A percentile compares a stretch with the other conserved stretches of the same genome.
phyloP scores from a whole-genome alignment of 2,797 vertebrate species.

The Trachurus trachurus region DNA sequence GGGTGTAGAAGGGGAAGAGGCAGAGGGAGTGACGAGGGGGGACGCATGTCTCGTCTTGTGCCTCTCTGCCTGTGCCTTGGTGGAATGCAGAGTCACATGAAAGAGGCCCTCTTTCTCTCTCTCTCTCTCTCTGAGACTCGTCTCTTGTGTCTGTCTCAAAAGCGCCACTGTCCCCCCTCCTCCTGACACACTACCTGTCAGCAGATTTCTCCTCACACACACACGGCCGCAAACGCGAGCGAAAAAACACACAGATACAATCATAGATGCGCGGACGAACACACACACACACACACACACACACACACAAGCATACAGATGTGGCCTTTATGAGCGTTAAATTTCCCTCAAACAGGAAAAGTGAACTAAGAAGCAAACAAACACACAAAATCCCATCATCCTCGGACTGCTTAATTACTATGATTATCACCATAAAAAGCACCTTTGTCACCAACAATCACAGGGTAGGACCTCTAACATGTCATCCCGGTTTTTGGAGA shows the following conservation, averaged over 20 bases:
- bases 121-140: slow-evolving; percentile 71
- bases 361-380: slow-evolving; percentile 73
- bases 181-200: slow-evolving; percentile 82
- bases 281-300: slow-evolving; percentile 24
- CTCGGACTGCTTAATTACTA: slow-evolving; percentile 74
- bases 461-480: slow-evolving; percentile 57
- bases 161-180: slow-evolving; percentile 82
- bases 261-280: slow-evolving; percentile 3
- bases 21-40: slow-evolving; percentile 72
- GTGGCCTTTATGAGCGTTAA: slow-evolving; percentile 36
- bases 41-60: slow-evolving; percentile 90
- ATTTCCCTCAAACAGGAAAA: slow-evolving; percentile 73
- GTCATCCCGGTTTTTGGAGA: slow-evolving; percentile 54
- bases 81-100: slow-evolving; percentile 89
- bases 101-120: slow-evolving; percentile 80
- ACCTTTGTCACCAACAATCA: slow-evolving; percentile 76
- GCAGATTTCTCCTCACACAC: slow-evolving; percentile 73
- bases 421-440: slow-evolving; percentile 77
- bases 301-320: slow-evolving; percentile 52
- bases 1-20: slow-evolving; percentile 51
- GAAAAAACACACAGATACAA: slow-evolving; percentile 40
- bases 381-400: slow-evolving; percentile 71
- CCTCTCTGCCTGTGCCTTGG: slow-evolving; percentile 86
- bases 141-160: slow-evolving; percentile 83
- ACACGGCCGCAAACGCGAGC: slow-evolving; percentile 43